Base-by-base conservation (phyloP, 1,140 invertebrate species). In the Zelostemma sp. region DNA sequence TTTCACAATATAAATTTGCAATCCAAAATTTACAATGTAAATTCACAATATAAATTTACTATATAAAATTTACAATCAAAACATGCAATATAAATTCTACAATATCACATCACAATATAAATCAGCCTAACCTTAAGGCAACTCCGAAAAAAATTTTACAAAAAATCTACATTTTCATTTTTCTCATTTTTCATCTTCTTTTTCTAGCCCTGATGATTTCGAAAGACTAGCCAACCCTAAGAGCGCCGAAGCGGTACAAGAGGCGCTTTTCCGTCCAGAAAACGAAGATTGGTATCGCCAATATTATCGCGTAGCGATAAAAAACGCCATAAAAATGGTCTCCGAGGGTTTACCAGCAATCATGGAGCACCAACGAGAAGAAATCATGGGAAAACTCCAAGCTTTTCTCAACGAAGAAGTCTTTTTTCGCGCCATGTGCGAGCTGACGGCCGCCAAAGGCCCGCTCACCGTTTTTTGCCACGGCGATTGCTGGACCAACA, bases 401-500 rank as follows among this genome's bases (percentile, higher is more conserved):
- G 78, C 86, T 21, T 92, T 92, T 74, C 87, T 91, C 12, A 86
- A 87, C 18, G 87, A 90, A 56, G 87, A 90, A 1, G 87, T 87
- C 1, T 92, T 92, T 74, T 92, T 92, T 71, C 85, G 85, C 0
- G 88, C 86, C 0, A 92, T 92, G 91, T 87, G 91, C 35, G 85
- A 90, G 18, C 72, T 91, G 53, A 89, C 89, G 1, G 82, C 87
- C 1, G 84, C 88, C 0, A 84, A 86, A 62, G 90, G 91, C 14
- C 87, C 89, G 0, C 76, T 92, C 14, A 89, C 89, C 0, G 90
- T 91, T 2, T 89, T 93, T 54, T 89, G 89, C 56, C 92, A 93
- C 64, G 92, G 92, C 0, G 91, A 93, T 60, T 92, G 90, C 74
- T 92, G 91, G 91, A 91, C 90, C 0, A 92, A 92, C 65, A 93